Conservation (phyloP, 1,140 invertebrate species). For the Drosophila malerkotliana region DNA sequence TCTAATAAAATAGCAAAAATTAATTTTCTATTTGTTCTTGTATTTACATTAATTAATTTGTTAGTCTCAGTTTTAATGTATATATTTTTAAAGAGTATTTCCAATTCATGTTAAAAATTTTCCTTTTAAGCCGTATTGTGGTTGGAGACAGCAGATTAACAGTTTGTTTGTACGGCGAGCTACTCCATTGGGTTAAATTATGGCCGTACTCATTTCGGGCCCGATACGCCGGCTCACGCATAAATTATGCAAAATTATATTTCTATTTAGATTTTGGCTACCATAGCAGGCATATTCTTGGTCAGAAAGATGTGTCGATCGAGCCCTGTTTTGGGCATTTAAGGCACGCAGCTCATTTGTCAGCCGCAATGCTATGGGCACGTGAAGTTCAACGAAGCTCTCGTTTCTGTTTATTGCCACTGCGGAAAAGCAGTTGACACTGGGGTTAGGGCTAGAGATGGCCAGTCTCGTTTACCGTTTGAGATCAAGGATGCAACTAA, state of each 20-base stretch:
- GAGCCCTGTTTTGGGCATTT: conserved; percentile 34
- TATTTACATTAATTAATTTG: too few species aligned
- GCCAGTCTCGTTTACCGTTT: conserved; percentile 47
- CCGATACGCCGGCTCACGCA: conserved; percentile 43
- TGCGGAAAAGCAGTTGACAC: conserved; percentile 63
- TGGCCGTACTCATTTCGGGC: conserved; percentile 44
- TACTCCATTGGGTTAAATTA: conserved; percentile 31
- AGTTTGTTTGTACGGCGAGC: conserved; percentile 24
- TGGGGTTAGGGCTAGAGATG: conserved; percentile 27
- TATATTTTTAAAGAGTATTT: conserved; percentile 20
- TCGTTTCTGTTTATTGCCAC: conserved; percentile 32
- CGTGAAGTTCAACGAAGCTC: conserved; percentile 40
- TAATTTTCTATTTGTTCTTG: too few species aligned
- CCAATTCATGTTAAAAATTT: background rate
- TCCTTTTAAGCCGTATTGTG: background rate
- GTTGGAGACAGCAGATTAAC: conserved; percentile 25
- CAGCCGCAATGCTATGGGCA: conserved; percentile 37
- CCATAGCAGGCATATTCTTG: conserved; percentile 52
- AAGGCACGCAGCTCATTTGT: conserved; percentile 28
- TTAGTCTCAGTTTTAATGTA: too few species aligned
- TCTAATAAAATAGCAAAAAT: too few species aligned
- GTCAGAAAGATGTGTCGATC: conserved; percentile 18
- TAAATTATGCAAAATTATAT: conserved; percentile 72
- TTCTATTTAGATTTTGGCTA: conserved; percentile 35
- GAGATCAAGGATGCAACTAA: conserved; percentile 70